Evolutionary conservation across 2,888 invertebrate species (phyloP), one percentile per base, ranked within the genome.

Genomic region (Drosophila parthenogenetica): DNA sequence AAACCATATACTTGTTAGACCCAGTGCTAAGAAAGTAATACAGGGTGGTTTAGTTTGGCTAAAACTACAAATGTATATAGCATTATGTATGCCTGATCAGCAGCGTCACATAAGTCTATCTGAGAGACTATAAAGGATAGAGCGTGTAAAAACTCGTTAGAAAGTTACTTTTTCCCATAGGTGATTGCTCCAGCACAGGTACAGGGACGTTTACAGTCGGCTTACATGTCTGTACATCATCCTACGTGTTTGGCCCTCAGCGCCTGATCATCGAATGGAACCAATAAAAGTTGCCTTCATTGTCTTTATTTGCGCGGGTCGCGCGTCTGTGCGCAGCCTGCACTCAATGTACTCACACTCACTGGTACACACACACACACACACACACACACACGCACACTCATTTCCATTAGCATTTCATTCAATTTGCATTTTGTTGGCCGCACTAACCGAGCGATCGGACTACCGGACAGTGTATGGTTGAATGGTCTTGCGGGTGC

Each of bases 251-350:
- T 46, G 17, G 68, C 75, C 75, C 71, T 74, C 63, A 75, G 67
- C 10, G 73, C 60, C 86, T 90, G 89, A 90, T 90, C 90, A 90
- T 90, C 90, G 90, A 90, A 90, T 90, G 90, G 90, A 90, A 90
- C 90, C 90, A 90, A 90, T 90, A 90, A 84, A 84, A 84, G 83
- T 86, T 69, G 87, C 81, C 83, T 83, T 84, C 83, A 84, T 84
- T 84, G 83, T 84, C 80, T 83, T 83, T 81, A 81, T 86, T 72
- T 81, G 86, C 86, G 83, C 84, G 76, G 72, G 72, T 68, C 77
- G 73, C 67, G 63, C 69, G 73, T 71, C 71, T 79, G 73, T 72
- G 74, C 76, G 57, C 79, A 68, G 81, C 66, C 66, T 77, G 79
- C 73, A 72, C 77, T 66, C 69, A 68, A 70, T 71, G 63, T 73